These are phyloP conservation scores for Perca fluviatilis DNA, from an alignment of 2,113 vertebrate genomes.

Conservation along the genomic window DNA sequence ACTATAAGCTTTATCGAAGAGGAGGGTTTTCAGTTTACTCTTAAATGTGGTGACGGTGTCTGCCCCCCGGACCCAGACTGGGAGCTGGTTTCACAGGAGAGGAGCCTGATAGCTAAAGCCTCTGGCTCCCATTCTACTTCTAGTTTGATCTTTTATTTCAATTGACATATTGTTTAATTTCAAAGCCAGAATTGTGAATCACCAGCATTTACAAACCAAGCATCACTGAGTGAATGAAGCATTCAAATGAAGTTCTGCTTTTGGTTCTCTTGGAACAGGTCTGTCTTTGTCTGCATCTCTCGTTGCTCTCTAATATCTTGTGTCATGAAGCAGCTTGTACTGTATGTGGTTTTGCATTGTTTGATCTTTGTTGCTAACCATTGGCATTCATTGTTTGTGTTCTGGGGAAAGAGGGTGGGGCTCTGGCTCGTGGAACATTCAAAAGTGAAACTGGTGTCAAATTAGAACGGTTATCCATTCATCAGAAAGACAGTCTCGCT, in stretches of 20 bases:
- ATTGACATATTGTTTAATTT: neutral
- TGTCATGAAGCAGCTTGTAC: slow-evolving; percentile 1
- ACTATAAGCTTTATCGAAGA: too few relatives aligned
- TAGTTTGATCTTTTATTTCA: neutral
- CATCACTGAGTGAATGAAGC: neutral
- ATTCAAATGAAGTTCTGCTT: neutral
- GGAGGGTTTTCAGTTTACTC: too few relatives aligned
- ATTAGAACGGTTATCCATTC: neutral
- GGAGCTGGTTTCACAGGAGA: too few relatives aligned
- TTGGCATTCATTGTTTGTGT: neutral
- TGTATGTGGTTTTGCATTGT: neutral
- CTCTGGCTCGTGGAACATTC: neutral
- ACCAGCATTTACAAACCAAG: neutral
- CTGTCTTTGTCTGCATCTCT: neutral
- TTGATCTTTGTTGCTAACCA: neutral
- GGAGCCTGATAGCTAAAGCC: too few relatives aligned
- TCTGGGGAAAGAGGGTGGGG: neutral
- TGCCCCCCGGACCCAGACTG: too few relatives aligned
- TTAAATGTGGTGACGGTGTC: too few relatives aligned
- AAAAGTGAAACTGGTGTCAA: slow-evolving; percentile 3
- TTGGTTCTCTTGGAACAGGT: neutral
- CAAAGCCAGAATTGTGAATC: neutral
- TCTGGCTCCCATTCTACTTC: too few relatives aligned
- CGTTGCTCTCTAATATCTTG: neutral
- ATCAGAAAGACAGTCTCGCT: neutral